Conservation (phyloP, 2,888 invertebrate genomes). For the Nephrotoma appendiculata region DNA sequence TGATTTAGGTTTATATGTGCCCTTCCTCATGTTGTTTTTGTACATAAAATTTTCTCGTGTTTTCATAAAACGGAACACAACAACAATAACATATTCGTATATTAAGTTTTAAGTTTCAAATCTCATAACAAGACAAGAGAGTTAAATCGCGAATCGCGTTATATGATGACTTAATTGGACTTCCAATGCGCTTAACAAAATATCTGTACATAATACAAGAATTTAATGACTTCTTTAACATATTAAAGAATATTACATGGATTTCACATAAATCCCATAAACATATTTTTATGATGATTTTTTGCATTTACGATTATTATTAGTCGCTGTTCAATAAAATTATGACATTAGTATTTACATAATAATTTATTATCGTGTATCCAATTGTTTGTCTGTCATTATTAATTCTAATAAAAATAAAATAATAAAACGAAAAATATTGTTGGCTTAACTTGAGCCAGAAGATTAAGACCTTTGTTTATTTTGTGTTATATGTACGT, state of each 20-base stretch:
- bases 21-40: neutral
- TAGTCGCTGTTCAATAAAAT: neutral
- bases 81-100: neutral
- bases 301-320: neutral
- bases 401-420: neutral
- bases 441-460: neutral
- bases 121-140: neutral
- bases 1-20: neutral
- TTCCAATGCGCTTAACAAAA: neutral
- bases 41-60: neutral
- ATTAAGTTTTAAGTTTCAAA: neutral
- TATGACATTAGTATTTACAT: neutral
- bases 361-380: neutral
- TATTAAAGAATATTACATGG: neutral
- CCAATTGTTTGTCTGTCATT: neutral
- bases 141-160: neutral
- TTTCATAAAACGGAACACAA: neutral
- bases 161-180: neutral
- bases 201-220: neutral
- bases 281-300: neutral
- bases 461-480: neutral
- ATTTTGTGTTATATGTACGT: neutral
- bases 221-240: neutral
- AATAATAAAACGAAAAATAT: neutral
- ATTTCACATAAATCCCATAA: neutral